These are phyloP conservation scores for Coracopsis vasa DNA, from an alignment of 2,113 vertebrate genomes.

Conservation along the genomic window DNA sequence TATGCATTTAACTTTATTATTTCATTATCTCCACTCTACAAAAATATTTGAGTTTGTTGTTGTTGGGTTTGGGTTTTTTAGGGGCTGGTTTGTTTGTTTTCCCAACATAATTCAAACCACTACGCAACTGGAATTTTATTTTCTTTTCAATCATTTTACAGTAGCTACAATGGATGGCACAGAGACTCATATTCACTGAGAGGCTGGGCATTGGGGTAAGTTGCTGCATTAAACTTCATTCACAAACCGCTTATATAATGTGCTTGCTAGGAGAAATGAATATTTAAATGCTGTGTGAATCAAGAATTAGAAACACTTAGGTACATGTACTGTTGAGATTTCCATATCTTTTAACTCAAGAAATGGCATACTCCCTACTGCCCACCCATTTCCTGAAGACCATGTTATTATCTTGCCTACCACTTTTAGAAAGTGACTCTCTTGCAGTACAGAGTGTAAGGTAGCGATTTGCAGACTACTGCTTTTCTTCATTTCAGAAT, in stretches of 20 bases:
- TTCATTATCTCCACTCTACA: not conserved
- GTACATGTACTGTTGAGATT: not conserved
- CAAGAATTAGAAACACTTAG: not conserved
- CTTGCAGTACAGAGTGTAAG: not conserved
- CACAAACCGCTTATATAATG: not conserved
- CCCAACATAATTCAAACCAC: not conserved
- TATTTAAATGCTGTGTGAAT: not conserved
- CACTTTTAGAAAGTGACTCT: not conserved
- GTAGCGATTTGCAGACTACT: not conserved
- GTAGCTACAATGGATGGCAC: slow-evolving; percentile 92
- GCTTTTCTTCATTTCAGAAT: not conserved
- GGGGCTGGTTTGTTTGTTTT: not conserved
- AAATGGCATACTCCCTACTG: not conserved
- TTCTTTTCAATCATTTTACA: slow-evolving; percentile 61
- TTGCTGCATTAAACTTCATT: not conserved
- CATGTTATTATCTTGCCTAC: not conserved
- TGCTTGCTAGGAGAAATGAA: not conserved
- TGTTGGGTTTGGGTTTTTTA: not conserved
- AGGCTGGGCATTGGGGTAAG: slow-evolving; percentile 90
- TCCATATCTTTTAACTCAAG: not conserved
- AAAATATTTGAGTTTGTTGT: not conserved
- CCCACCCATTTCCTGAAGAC: not conserved
- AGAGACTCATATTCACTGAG: slow-evolving; percentile 89
- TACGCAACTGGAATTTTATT: not conserved
- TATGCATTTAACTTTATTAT: not conserved